These are phyloP conservation scores for Sebastes iracundus DNA, from an alignment of 2,797 vertebrate genomes.

Conservation along the genomic window DNA sequence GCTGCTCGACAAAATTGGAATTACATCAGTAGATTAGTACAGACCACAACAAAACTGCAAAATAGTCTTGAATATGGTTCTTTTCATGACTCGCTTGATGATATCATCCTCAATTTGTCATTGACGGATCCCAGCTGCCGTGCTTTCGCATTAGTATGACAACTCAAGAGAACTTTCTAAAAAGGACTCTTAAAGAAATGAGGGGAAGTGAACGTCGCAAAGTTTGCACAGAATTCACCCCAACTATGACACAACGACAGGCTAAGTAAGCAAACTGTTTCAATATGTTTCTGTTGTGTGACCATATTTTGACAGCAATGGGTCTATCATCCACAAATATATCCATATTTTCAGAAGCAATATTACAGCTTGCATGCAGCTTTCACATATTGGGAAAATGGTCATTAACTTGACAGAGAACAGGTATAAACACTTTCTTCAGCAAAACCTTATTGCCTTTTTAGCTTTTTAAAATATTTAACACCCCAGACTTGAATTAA, in stretches of 20 bases:
- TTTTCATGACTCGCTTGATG: not conserved
- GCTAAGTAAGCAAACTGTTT: not conserved
- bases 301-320: not conserved
- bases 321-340: not conserved
- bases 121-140: not conserved
- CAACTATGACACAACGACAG: not conserved
- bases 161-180: not conserved
- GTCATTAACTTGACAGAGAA: not conserved
- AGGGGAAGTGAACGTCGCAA: not conserved
- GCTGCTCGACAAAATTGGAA: not conserved
- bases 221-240: not conserved
- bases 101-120: not conserved
- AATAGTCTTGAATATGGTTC: not conserved
- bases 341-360: not conserved
- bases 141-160: not conserved
- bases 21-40: accelerated
- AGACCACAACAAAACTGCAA: not conserved
- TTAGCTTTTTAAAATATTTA: not conserved
- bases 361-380: not conserved
- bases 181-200: not conserved
- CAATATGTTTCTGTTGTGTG: not conserved
- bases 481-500: too few species aligned
- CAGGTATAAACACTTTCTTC: too few species aligned
- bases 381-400: not conserved
- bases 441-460: not conserved